Conservation (phyloP, 1,140 invertebrate species). For the Dendroctonus valens region DNA sequence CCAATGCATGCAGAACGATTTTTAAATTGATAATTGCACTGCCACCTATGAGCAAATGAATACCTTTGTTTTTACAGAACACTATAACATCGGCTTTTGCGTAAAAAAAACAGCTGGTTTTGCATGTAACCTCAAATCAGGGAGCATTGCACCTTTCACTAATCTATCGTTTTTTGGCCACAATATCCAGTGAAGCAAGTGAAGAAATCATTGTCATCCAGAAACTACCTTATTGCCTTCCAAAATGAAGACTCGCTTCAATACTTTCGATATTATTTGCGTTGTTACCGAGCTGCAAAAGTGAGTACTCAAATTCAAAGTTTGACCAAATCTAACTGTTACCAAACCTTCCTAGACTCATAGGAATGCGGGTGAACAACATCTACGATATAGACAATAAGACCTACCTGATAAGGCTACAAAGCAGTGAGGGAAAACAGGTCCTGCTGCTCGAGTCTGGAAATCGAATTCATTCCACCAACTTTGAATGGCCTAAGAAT, state of each 20-base stretch:
- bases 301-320: constrained; percentile 54
- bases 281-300: constrained; percentile 80
- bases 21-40: too few relatives aligned
- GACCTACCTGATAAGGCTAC: constrained; percentile 91
- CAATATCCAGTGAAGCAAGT: too few relatives aligned
- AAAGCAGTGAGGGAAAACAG: constrained; percentile 78
- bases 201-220: too few relatives aligned
- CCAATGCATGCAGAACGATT: too few relatives aligned
- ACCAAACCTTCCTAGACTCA: constrained; percentile 57
- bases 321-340: not conserved
- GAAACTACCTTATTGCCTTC: too few relatives aligned
- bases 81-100: too few relatives aligned
- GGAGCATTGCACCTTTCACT: too few relatives aligned
- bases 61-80: too few relatives aligned
- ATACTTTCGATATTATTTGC: constrained; percentile 87
- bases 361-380: constrained; percentile 93
- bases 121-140: too few relatives aligned
- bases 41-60: too few relatives aligned
- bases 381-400: constrained; percentile 97
- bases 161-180: too few relatives aligned
- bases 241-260: constrained; percentile 87
- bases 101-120: too few relatives aligned
- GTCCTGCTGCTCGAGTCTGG: constrained; percentile 94
- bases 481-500: constrained; percentile 99
- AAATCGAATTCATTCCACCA: constrained; percentile 88